Conservation (phyloP, 2,797 vertebrate genomes). For the Falco berigora region DNA sequence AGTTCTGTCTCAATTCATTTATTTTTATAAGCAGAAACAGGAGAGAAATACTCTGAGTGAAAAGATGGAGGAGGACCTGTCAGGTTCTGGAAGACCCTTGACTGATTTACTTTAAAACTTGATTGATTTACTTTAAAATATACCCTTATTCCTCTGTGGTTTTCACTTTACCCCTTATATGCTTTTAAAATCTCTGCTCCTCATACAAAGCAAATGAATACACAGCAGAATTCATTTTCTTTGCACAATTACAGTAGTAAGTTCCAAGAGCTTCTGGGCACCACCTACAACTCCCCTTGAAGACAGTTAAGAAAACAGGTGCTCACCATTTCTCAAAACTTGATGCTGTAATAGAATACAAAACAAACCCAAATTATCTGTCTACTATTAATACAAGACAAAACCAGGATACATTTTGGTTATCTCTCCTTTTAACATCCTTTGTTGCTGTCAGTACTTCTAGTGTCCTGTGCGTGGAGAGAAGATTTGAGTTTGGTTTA, state of each 20-base stretch:
- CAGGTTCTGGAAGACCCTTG: not conserved
- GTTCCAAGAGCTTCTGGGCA: not conserved
- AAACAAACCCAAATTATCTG: not conserved
- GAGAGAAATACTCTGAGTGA: not conserved
- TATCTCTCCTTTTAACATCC: not conserved
- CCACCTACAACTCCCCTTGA: not conserved
- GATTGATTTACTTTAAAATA: not conserved
- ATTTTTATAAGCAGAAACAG: not conserved
- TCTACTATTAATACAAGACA: not conserved
- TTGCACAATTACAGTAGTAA: not conserved
- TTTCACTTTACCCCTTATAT: not conserved
- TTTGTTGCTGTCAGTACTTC: not conserved
- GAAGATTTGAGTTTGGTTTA: not conserved
- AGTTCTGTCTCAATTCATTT: not conserved
- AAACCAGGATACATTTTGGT: not conserved
- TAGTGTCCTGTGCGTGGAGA: not conserved
- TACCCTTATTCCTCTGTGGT: not conserved
- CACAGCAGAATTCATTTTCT: not conserved
- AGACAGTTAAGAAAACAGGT: not conserved
- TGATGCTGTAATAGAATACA: not conserved
- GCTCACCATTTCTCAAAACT: not conserved
- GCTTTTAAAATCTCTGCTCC: not conserved
- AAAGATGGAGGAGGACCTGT: not conserved
- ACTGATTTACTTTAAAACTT: not conserved
- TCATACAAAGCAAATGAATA: not conserved